Percentiles rank a stretch among this genome's conserved stretches.
Conservation (phyloP, 2,888 invertebrate species). For the Loripinus fragilis region DNA sequence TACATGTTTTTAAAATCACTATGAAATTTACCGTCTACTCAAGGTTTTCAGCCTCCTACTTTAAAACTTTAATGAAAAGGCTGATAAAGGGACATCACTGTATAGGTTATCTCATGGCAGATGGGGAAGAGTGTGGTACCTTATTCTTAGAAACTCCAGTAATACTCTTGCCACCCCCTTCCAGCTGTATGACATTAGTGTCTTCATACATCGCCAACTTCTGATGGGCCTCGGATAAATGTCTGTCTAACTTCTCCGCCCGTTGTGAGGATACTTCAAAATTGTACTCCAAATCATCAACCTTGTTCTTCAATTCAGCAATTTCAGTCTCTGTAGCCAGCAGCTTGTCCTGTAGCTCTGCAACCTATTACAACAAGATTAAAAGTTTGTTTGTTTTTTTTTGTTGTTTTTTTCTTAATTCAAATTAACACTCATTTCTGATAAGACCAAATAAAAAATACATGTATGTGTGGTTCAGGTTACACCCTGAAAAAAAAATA, state of each 20-base stretch:
- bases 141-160: slow-evolving; percentile 81
- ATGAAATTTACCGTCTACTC: too few species aligned
- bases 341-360: slow-evolving; percentile 88
- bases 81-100: too few species aligned
- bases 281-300: slow-evolving; percentile 94
- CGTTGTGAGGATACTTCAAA: slow-evolving; percentile 86
- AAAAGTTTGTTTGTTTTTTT: neutral
- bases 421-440: too few species aligned
- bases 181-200: slow-evolving; percentile 75
- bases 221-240: slow-evolving; percentile 95
- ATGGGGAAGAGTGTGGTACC: too few species aligned
- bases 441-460: too few species aligned
- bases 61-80: too few species aligned
- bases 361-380: slow-evolving; percentile 60
- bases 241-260: slow-evolving; percentile 96
- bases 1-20: too few species aligned
- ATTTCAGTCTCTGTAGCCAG: slow-evolving; percentile 95
- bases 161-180: slow-evolving; percentile 77
- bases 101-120: too few species aligned
- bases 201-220: slow-evolving; percentile 86
- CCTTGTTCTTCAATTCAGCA: slow-evolving; percentile 97
- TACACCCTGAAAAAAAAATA: too few species aligned
- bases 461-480: too few species aligned
- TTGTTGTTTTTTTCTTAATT: too few species aligned
- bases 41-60: too few species aligned